Percentiles rank a stretch among this genome's conserved stretches.
phyloP scores from a whole-genome alignment of 2,888 invertebrate genomes.

The Agrochola circellaris region DNA sequence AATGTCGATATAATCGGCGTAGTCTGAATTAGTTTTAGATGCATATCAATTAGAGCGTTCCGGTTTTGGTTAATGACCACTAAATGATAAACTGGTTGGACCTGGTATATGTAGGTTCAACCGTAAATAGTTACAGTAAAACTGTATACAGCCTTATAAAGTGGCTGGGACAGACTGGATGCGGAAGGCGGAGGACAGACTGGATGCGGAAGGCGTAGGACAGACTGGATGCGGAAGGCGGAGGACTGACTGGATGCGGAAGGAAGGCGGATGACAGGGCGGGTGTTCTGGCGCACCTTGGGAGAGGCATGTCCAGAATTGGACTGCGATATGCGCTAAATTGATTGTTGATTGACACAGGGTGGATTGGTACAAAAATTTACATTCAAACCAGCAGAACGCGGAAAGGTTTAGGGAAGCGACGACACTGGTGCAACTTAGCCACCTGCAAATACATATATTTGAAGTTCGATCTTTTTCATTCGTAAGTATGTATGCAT shows the following conservation, averaged over 20 bases:
- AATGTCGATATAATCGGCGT: conserved; percentile 10
- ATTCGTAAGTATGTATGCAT: not conserved
- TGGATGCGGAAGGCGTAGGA: too few relatives aligned
- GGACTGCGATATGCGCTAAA: not conserved
- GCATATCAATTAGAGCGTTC: conserved; percentile 14
- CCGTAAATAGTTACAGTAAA: not conserved
- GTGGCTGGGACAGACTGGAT: not conserved
- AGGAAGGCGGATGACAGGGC: too few relatives aligned
- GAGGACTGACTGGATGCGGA: too few relatives aligned
- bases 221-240: not conserved
- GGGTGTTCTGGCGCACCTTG: too few relatives aligned
- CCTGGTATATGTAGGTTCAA: not conserved
- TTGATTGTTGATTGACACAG: not conserved
- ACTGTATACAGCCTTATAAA: not conserved
- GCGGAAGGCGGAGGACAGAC: too few relatives aligned
- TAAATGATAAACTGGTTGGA: not conserved
- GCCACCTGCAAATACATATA: not conserved
- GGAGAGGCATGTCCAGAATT: not conserved
- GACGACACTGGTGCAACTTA: not conserved
- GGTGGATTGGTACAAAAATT: not conserved
- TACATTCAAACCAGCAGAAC: not conserved
- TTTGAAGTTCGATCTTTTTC: not conserved
- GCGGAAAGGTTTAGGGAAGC: not conserved
- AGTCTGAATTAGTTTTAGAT: conserved; percentile 22
- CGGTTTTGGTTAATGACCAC: conserved; percentile 9